Percentiles rank a stretch among this genome's conserved stretches.
Evolutionary conservation across 2,113 vertebrate genomes (phyloP).

Genomic region (Physeter macrocephalus): DNA sequence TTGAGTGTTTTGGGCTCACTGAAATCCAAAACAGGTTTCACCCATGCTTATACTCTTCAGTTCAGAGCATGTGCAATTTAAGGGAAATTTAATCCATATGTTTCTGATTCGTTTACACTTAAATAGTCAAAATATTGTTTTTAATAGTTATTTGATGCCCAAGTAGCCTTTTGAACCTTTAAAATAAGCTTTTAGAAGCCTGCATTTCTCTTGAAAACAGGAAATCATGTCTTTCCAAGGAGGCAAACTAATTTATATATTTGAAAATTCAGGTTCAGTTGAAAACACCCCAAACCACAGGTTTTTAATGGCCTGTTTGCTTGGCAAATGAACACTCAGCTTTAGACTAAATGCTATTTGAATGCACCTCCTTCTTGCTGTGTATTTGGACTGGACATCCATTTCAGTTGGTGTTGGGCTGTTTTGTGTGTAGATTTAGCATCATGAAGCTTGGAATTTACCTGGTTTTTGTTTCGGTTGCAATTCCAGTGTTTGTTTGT

Average conservation of each 20-base stretch:
- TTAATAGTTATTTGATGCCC: conserved; percentile 75
- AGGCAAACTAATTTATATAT: conserved; percentile 66
- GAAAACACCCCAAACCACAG: conserved; percentile 46
- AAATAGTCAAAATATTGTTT: conserved; percentile 78
- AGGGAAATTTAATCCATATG: conserved; percentile 77
- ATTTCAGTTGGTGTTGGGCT: not conserved
- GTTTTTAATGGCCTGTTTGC: conserved; percentile 39
- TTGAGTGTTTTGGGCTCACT: conserved; percentile 56
- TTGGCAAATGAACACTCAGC: conserved; percentile 1
- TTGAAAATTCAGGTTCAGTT: conserved; percentile 63
- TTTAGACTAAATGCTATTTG: not conserved
- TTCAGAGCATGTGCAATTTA: conserved; percentile 64
- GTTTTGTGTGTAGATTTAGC: not conserved
- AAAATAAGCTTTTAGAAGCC: conserved; percentile 65
- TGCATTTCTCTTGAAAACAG: conserved; percentile 65
- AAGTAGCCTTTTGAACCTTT: conserved; percentile 73
- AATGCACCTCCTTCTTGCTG: not conserved
- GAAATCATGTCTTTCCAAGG: conserved; percentile 61
- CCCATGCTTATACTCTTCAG: conserved; percentile 46
- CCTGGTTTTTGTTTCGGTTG: not conserved
- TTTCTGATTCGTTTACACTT: conserved; percentile 77
- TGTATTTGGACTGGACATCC: not conserved
- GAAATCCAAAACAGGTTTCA: conserved; percentile 74
- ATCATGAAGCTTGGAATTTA: not conserved
- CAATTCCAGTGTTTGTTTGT: not conserved